Percentiles rank a stretch among this genome's conserved stretches.
Evolutionary conservation across 1,140 invertebrate genomes (phyloP).

Genomic region (Drosophila trapezifrons): DNA sequence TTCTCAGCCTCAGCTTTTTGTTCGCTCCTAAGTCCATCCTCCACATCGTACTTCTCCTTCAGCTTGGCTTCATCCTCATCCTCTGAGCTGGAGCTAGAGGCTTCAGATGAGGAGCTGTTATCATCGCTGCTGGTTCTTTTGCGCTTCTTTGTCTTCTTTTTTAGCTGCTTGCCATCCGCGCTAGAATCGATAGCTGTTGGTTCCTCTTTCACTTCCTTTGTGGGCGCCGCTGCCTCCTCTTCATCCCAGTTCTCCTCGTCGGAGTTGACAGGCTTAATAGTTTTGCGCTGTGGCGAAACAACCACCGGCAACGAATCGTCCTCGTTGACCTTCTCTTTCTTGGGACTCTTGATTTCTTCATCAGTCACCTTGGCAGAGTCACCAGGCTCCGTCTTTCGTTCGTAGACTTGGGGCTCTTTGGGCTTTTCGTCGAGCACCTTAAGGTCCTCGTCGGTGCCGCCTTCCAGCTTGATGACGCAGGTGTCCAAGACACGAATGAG

Average conservation of each 20-base stretch:
- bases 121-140: conserved; percentile 84
- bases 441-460: conserved; percentile 97
- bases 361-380: conserved; percentile 58
- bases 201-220: conserved; percentile 32
- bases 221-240: conserved; percentile 51
- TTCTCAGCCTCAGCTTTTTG: conserved; percentile 64
- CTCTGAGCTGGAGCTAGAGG: conserved; percentile 69
- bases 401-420: conserved; percentile 49
- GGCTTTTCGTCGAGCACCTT: conserved; percentile 91
- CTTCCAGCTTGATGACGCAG: conserved; percentile 98
- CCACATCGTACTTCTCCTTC: conserved; percentile 84
- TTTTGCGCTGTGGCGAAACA: conserved; percentile 54
- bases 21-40: conserved; percentile 57
- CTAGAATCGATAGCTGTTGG: conserved; percentile 33
- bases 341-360: conserved; percentile 64
- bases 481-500: conserved; percentile 96
- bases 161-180: conserved; percentile 45
- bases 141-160: conserved; percentile 77
- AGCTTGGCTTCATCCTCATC: conserved; percentile 79
- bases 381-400: conserved; percentile 48
- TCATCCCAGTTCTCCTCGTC: conserved; percentile 85
- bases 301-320: conserved; percentile 70
- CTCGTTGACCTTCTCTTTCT: conserved; percentile 32
- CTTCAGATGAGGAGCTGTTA: conserved; percentile 77
- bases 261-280: conserved; percentile 20